Evolutionary conservation across 2,113 vertebrate genomes (phyloP).

Genomic region (Cettia cetti): DNA sequence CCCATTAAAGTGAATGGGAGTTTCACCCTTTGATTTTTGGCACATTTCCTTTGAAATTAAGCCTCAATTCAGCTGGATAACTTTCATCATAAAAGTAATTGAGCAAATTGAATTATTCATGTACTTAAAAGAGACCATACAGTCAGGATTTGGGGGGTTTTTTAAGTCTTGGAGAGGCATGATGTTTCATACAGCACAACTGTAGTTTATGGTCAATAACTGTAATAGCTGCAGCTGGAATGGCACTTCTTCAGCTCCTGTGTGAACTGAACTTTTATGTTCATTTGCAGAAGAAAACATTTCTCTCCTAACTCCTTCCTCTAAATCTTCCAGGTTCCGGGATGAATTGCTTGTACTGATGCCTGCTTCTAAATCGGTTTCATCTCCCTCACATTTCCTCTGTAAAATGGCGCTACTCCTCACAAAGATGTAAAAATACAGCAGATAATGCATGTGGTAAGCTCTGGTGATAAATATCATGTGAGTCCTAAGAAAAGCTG

Average conservation of each 20-base stretch:
- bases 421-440: background rate
- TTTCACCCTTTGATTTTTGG: background rate
- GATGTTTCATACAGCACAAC: background rate
- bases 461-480: background rate
- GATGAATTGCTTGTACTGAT: background rate
- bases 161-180: background rate
- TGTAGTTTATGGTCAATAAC: background rate
- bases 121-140: background rate
- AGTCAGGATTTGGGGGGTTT: background rate
- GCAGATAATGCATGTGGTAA: background rate
- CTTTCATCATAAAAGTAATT: background rate
- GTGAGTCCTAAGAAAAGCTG: background rate
- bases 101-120: slow-evolving; percentile 8
- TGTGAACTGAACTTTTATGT: background rate
- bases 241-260: background rate
- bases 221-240: background rate
- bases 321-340: background rate
- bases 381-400: background rate
- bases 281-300: background rate
- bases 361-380: background rate
- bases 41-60: background rate
- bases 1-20: background rate
- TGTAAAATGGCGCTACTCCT: background rate
- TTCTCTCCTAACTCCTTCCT: background rate
- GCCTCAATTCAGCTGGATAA: background rate